phyloP scores from a whole-genome alignment of 2,888 invertebrate genomes.

The Sepioteuthis lessoniana region DNA sequence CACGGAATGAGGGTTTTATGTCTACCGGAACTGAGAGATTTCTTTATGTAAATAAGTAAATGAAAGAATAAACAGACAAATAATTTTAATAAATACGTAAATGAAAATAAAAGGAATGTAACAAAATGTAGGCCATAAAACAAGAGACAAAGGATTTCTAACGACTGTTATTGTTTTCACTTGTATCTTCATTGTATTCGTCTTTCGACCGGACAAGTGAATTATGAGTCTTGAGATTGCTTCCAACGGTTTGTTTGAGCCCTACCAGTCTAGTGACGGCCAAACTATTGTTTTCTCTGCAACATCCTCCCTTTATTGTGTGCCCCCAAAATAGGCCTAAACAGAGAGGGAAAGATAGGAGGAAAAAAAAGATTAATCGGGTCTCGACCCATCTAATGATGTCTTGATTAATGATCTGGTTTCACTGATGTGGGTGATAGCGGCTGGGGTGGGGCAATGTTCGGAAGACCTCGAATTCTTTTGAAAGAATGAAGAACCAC shows the following conservation, averaged over 20 bases:
- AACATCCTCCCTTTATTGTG: background rate
- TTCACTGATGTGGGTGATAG: background rate
- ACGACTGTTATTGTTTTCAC: slow-evolving; percentile 33
- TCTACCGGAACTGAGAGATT: too few relatives aligned
- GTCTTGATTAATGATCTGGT: slow-evolving; percentile 33
- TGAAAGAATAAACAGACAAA: too few relatives aligned
- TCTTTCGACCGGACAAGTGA: slow-evolving; percentile 11
- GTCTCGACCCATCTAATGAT: slow-evolving; percentile 9
- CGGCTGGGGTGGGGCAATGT: background rate
- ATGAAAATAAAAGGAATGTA: background rate
- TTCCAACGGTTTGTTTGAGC: background rate
- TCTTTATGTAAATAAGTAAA: too few relatives aligned
- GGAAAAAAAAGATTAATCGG: background rate
- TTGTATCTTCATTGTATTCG: slow-evolving; percentile 8
- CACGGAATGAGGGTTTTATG: too few relatives aligned
- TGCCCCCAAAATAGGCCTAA: background rate
- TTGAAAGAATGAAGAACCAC: background rate
- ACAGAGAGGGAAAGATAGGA: background rate
- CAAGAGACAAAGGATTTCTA: background rate
- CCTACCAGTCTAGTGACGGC: background rate
- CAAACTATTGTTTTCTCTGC: background rate
- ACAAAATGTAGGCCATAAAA: slow-evolving; percentile 17
- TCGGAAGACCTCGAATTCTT: background rate
- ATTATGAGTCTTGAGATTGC: background rate
- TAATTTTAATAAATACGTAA: background rate